Conservation (phyloP, 2,888 invertebrate genomes). For the Drosophila dives region DNA sequence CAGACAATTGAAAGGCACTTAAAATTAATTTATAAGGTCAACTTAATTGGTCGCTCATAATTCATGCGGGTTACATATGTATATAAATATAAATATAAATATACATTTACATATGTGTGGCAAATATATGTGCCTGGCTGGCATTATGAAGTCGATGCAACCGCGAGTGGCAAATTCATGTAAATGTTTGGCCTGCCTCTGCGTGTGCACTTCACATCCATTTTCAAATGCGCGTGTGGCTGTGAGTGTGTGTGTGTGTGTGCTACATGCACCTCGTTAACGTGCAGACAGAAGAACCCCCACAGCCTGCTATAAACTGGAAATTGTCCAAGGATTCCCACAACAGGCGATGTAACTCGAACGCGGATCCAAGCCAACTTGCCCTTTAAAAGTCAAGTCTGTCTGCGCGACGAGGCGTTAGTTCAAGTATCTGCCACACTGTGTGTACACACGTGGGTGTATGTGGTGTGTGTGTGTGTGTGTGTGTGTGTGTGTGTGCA, state of each 20-base stretch:
- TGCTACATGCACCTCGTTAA: constrained; percentile 72
- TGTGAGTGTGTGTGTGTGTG: constrained; percentile 7
- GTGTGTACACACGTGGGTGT: neutral
- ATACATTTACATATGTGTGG: constrained; percentile 1
- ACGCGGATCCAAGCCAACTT: constrained; percentile 34
- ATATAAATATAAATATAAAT: neutral
- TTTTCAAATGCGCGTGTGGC: constrained; percentile 36
- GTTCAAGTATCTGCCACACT: constrained; percentile 48
- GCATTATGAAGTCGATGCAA: constrained; percentile 56
- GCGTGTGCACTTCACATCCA: constrained; percentile 76
- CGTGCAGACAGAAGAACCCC: constrained; percentile 19
- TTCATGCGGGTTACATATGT: constrained; percentile 38
- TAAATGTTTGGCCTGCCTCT: constrained; percentile 43
- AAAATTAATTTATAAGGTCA: constrained; percentile 66
- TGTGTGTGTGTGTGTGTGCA: constrained; percentile 52
- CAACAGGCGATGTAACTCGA: constrained; percentile 9
- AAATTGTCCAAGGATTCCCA: constrained; percentile 46
- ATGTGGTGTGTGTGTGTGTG: neutral
- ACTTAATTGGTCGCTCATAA: constrained; percentile 52
- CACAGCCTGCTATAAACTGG: constrained; percentile 5
- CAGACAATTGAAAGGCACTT: constrained; percentile 73
- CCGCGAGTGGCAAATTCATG: constrained; percentile 54
- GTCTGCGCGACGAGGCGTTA: constrained; percentile 54
- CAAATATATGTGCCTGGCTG: constrained; percentile 15
- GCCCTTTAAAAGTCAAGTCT: constrained; percentile 74